These are phyloP conservation scores for Cataglyphis albicans DNA, from an alignment of 2,888 invertebrate species.

Conservation along the genomic window DNA sequence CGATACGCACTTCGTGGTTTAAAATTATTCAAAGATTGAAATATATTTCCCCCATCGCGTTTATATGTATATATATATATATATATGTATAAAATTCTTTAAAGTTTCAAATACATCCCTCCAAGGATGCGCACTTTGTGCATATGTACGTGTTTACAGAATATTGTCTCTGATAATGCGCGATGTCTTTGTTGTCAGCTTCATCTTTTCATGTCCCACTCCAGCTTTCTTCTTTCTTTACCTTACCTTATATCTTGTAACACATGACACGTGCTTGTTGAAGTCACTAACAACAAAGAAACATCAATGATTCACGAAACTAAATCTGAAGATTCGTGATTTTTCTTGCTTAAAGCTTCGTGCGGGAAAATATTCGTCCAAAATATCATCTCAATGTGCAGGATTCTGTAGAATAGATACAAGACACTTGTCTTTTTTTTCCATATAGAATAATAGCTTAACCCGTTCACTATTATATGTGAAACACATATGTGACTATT, in stretches of 20 bases:
- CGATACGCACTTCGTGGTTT: slow-evolving; percentile 42
- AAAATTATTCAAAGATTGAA: slow-evolving; percentile 45
- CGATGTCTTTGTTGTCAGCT: not conserved
- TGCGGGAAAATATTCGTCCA: not conserved
- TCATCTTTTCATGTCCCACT: not conserved
- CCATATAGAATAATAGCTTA: not conserved
- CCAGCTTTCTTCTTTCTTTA: not conserved
- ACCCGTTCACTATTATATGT: not conserved
- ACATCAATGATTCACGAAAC: not conserved
- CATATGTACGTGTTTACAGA: not conserved
- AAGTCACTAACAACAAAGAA: not conserved
- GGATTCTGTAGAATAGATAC: not conserved
- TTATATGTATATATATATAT: slow-evolving; percentile 32
- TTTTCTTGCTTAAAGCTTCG: not conserved
- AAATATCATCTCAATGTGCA: not conserved
- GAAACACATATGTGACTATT: not conserved
- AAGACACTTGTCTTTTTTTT: not conserved
- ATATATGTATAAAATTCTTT: slow-evolving; percentile 50
- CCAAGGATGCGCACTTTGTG: not conserved
- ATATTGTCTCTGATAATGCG: not conserved
- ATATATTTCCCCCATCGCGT: not conserved
- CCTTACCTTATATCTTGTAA: not conserved
- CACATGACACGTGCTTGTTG: no score
- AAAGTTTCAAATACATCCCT: not conserved
- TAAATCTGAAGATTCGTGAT: not conserved